Evolutionary conservation across 2,113 vertebrate genomes (phyloP), one percentile per base, ranked within the genome.

Genomic region (Cricetomys ansorgei): DNA sequence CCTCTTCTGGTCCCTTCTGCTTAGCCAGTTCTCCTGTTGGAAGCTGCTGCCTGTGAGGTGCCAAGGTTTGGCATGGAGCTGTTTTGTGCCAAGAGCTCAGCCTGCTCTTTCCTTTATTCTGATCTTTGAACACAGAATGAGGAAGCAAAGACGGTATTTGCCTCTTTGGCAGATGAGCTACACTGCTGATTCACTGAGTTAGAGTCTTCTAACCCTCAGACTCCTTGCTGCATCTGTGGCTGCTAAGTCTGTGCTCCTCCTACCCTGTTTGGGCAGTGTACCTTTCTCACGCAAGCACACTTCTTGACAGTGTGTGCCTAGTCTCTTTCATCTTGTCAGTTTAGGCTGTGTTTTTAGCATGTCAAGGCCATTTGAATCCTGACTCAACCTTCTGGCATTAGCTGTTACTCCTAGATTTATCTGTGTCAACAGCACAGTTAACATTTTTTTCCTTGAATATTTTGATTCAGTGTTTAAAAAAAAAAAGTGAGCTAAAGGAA

Each of bases 341-440:
- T 69, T 75, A 85, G 70, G 84, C 50, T 17, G 15, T 65, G 43
- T 65, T 65, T 96, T 90, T 64, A 91, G 89, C 67, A 27, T 67
- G 94, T 69, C 83, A 64, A 95, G 90, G 88, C 94, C 95, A 70
- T 94, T 67, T 67, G 88, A 83, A 69, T 70, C 88, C 62, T 75
- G 81, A 95, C 84, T 95, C 85, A 88, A 1, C 50, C 34, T 97
- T 97, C 73, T 73, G 83, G 21, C 34, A 72, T 55, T 62, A 80
- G 65, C 79, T 50, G 0, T 93, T 94, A 31, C 62, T 79, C 67
- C 83, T 62, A 76, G 79, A 92, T 94, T 92, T 94, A 92, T 93
- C 94, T 91, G 80, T 94, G 95, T 96, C 90, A 86, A 90, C 62
- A 91, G 75, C n/a, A 29, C 67, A 45, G 79, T 81, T 94, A 77